A percentile compares a stretch with the other conserved stretches of the same genome.
These are phyloP conservation scores for Mionectes olivaceus DNA, from an alignment of 2,797 vertebrate genomes.

Conservation along the genomic window DNA sequence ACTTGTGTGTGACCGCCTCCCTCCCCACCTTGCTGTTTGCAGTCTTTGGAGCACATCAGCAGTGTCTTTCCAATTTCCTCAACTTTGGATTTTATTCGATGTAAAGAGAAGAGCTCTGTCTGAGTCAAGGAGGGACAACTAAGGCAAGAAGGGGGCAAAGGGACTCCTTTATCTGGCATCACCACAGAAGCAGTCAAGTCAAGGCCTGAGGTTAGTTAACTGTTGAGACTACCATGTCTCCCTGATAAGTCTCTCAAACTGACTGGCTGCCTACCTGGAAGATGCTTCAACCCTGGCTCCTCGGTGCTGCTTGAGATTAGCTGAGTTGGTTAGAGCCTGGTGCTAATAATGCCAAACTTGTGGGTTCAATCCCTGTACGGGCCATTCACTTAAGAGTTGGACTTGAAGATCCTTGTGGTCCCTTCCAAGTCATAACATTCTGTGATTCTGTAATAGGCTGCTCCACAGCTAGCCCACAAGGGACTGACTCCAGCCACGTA, in stretches of 20 bases:
- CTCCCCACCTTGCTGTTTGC: neutral
- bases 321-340: neutral
- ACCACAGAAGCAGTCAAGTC: neutral
- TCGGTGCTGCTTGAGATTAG: neutral
- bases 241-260: neutral
- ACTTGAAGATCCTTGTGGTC: neutral
- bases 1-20: neutral
- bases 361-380: neutral
- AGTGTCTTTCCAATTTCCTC: neutral
- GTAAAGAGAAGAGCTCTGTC: neutral
- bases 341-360: neutral
- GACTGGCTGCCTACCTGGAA: neutral
- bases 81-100: neutral
- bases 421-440: neutral
- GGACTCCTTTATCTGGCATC: neutral
- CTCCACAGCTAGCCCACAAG: neutral
- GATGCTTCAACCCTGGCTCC: neutral
- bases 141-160: neutral
- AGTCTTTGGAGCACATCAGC: neutral
- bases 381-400: neutral
- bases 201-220: neutral
- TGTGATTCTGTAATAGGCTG: neutral
- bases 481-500: fast-evolving
- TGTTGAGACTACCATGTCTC: neutral
- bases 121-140: neutral